Conservation (phyloP, 2,888 invertebrate genomes). For the Steromphala cineraria region DNA sequence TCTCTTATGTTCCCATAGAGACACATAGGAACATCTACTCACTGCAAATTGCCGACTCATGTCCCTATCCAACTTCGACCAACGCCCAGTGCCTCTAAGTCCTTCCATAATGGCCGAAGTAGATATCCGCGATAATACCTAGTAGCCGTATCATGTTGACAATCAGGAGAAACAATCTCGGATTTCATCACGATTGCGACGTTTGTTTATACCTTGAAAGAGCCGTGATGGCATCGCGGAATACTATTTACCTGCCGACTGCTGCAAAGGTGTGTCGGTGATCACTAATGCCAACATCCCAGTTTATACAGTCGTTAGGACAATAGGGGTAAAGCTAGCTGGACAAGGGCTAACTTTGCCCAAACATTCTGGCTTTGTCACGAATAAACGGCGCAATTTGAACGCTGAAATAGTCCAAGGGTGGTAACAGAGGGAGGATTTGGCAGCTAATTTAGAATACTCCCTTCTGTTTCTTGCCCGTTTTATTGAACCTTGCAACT, state of each 20-base stretch:
- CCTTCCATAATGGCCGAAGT: too few relatives aligned
- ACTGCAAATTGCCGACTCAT: background rate
- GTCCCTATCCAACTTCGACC: background rate
- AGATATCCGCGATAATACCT: too few relatives aligned
- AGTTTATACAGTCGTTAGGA: constrained; percentile 11
- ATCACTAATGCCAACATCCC: background rate
- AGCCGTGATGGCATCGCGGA: background rate
- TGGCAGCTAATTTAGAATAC: background rate
- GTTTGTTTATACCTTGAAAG: background rate
- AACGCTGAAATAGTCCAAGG: background rate
- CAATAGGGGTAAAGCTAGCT: background rate
- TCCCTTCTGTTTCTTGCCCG: too few relatives aligned
- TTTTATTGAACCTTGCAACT: too few relatives aligned
- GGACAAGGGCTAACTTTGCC: constrained; percentile 4
- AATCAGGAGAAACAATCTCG: background rate
- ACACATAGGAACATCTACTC: too few relatives aligned
- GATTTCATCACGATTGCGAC: background rate
- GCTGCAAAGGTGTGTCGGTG: constrained; percentile 11
- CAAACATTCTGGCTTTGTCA: background rate
- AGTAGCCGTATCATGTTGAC: background rate
- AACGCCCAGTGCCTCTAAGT: background rate
- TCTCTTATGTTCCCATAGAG: too few relatives aligned
- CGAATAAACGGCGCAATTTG: constrained; percentile 13
- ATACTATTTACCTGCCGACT: background rate
- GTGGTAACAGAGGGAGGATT: background rate